These are phyloP conservation scores for Coracias cyanogaster DNA, from an alignment of 2,797 vertebrate genomes.

Conservation along the genomic window DNA sequence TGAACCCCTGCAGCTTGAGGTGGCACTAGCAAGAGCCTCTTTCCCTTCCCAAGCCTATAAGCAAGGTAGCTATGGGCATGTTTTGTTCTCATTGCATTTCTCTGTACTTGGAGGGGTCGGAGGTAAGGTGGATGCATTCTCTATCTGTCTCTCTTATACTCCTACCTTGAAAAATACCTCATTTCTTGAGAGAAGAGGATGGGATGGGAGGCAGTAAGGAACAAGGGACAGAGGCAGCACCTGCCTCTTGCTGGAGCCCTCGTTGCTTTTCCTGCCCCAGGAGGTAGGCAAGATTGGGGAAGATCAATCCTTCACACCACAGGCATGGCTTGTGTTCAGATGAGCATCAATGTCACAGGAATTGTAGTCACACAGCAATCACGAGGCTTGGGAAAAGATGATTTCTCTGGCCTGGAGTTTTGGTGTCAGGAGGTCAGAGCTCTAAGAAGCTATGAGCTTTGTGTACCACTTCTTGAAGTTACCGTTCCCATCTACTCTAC, in stretches of 20 bases:
- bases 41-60: neutral
- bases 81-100: neutral
- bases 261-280: neutral
- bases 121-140: neutral
- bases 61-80: neutral
- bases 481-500: neutral
- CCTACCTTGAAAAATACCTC: neutral
- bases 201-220: neutral
- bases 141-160: neutral
- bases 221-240: neutral
- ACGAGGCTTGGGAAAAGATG: neutral
- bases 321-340: neutral
- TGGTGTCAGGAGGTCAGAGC: neutral
- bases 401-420: neutral
- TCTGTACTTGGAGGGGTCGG: neutral
- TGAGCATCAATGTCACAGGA: neutral
- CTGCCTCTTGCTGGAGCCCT: neutral
- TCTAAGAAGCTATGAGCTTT: neutral
- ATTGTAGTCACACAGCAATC: neutral
- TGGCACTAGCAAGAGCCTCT: neutral
- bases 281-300: rapidly evolving
- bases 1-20: neutral
- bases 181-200: neutral
- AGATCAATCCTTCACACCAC: neutral
- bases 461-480: neutral